Conservation (phyloP, 2,797 vertebrate genomes). For the Pempheris klunzingeri region DNA sequence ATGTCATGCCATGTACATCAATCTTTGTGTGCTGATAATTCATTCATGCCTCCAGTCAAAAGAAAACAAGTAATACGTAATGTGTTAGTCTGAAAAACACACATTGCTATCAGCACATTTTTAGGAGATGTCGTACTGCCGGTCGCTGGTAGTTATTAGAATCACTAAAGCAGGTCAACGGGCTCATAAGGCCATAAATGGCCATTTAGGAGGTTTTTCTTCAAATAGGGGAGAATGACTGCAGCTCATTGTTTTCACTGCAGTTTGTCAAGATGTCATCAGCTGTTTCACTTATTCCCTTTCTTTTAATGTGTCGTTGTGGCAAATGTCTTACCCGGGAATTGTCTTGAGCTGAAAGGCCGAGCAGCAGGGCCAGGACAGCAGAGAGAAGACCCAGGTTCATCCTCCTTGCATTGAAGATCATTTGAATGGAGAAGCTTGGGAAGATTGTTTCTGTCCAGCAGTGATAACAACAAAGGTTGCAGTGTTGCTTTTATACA, state of each 20-base stretch:
- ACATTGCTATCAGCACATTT: not conserved
- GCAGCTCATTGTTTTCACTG: slow-evolving; percentile 19
- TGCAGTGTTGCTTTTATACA: slow-evolving; percentile 26
- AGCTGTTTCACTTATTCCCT: not conserved
- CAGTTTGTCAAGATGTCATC: not conserved
- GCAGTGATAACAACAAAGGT: not conserved
- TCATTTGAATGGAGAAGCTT: not conserved
- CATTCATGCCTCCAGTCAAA: too few species aligned
- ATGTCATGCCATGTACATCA: too few species aligned
- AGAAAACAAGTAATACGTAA: not conserved
- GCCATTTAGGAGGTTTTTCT: not conserved
- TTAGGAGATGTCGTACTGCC: not conserved
- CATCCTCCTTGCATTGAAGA: not conserved
- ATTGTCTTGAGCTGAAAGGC: slow-evolving; percentile 22
- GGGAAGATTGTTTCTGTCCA: not conserved
- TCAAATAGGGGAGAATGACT: not conserved
- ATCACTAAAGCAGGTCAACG: not conserved
- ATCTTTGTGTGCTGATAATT: too few species aligned
- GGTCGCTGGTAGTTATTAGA: not conserved
- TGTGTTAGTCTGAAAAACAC: not conserved
- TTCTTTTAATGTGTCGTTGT: not conserved
- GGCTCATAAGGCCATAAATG: not conserved
- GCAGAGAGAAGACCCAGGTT: slow-evolving; percentile 11
- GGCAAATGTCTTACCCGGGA: slow-evolving; percentile 2
- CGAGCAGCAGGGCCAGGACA: slow-evolving; percentile 26